Conservation (phyloP, 2,797 vertebrate species). For the Emydoidea blandingii region DNA sequence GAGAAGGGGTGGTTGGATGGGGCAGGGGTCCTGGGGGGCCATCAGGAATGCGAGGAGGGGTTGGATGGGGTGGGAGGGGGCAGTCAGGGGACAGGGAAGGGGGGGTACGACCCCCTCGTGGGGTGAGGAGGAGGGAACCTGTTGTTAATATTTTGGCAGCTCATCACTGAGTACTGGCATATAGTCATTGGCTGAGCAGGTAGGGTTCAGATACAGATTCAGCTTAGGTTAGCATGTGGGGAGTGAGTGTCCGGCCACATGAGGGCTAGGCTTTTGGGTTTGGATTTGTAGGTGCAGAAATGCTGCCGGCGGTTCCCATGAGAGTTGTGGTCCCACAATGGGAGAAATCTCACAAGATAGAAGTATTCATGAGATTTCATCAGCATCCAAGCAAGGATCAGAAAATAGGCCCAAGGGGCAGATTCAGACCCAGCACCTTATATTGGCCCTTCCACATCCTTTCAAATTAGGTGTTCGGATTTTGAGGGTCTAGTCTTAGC, state of each 20-base stretch:
- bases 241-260: rapidly evolving
- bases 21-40: no score
- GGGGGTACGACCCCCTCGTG: no score
- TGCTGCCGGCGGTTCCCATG: neutral
- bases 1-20: no score
- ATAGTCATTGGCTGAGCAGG: neutral
- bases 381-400: neutral
- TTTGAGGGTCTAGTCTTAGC: neutral
- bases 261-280: neutral
- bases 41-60: no score
- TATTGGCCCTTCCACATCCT: neutral
- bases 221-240: neutral
- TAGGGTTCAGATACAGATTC: neutral
- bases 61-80: no score
- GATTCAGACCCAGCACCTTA: neutral
- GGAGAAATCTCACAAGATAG: neutral
- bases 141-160: no score
- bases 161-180: neutral
- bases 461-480: neutral
- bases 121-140: no score
- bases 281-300: neutral
- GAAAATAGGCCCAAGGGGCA: neutral
- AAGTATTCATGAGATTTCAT: neutral
- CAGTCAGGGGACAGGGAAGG: no score
- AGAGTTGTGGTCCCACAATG: neutral